A percentile compares a stretch with the other conserved stretches of the same genome.
Conservation (phyloP, 2,888 invertebrate genomes). For the Onthophagus sagittarius region DNA sequence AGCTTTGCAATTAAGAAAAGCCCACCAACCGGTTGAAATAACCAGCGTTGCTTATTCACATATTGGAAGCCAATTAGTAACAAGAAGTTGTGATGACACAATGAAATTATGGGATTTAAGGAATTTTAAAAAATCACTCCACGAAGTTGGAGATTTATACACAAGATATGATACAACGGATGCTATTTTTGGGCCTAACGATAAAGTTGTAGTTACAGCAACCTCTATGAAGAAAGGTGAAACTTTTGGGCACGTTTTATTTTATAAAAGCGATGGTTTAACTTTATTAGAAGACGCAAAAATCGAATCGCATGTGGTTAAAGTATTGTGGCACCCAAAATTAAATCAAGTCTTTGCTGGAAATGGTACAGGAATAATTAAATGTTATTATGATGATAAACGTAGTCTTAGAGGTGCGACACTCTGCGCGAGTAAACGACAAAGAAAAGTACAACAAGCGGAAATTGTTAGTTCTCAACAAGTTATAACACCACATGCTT, state of each 20-base stretch:
- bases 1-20: conserved; percentile 68
- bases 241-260: conserved; percentile 64
- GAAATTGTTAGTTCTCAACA: conserved; percentile 88
- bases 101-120: conserved; percentile 94
- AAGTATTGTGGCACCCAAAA: conserved; percentile 93
- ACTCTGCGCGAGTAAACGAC: conserved; percentile 78
- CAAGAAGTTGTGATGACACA: conserved; percentile 87
- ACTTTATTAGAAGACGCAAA: conserved; percentile 69
- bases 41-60: conserved; percentile 87
- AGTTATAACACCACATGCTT: conserved; percentile 93
- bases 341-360: conserved; percentile 95
- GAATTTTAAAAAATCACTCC: conserved; percentile 73
- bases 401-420: conserved; percentile 87
- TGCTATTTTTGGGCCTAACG: conserved; percentile 88
- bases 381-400: conserved; percentile 86
- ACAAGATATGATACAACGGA: conserved; percentile 79
- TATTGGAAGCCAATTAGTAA: conserved; percentile 71
- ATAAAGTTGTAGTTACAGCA: conserved; percentile 83
- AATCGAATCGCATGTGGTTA: conserved; percentile 81
- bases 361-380: conserved; percentile 84
- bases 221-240: conserved; percentile 69
- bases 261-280: conserved; percentile 76
- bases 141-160: conserved; percentile 65
- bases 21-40: conserved; percentile 79
- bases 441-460: conserved; percentile 73